A percentile compares a stretch with the other conserved stretches of the same genome.
Evolutionary conservation across 2,113 vertebrate species (phyloP).

Genomic region (Pholis gunnellus): DNA sequence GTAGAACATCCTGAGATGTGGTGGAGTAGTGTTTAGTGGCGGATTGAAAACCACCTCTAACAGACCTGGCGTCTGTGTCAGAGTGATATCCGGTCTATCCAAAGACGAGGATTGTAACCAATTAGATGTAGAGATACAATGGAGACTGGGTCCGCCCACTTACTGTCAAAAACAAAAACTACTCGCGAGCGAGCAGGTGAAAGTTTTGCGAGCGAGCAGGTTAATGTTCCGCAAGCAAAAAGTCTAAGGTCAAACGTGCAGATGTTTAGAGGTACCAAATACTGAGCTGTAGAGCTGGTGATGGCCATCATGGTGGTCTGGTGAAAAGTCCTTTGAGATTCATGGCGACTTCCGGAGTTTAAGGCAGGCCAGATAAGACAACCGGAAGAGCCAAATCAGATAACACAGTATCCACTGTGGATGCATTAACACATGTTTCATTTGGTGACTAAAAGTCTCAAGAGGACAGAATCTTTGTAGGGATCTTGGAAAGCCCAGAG

Average conservation of each 20-base stretch:
- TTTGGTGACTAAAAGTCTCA: conserved; percentile 30
- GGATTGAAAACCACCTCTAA: too few relatives aligned
- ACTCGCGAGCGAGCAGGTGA: too few relatives aligned
- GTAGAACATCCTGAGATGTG: too few relatives aligned
- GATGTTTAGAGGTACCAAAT: conserved; percentile 15
- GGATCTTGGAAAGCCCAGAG: not conserved
- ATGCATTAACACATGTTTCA: conserved; percentile 44
- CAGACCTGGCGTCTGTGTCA: too few relatives aligned
- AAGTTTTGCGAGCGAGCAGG: too few relatives aligned
- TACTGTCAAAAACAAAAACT: too few relatives aligned
- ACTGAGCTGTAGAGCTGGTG: not conserved
- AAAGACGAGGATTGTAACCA: too few relatives aligned
- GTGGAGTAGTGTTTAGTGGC: too few relatives aligned
- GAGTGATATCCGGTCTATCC: too few relatives aligned
- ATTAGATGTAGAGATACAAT: too few relatives aligned
- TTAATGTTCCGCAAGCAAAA: too few relatives aligned
- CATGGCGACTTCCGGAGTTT: conserved; percentile 55
- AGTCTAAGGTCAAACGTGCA: conserved; percentile 12
- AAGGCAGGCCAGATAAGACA: conserved; percentile 53
- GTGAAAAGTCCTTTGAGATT: conserved; percentile 36
- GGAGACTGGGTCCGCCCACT: too few relatives aligned
- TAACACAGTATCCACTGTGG: conserved; percentile 26
- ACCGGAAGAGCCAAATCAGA: conserved; percentile 58
- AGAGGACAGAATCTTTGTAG: not conserved
- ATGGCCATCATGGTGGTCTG: conserved; percentile 46